phyloP scores from a whole-genome alignment of 2,888 invertebrate species.

The Ormyrus thymus region DNA sequence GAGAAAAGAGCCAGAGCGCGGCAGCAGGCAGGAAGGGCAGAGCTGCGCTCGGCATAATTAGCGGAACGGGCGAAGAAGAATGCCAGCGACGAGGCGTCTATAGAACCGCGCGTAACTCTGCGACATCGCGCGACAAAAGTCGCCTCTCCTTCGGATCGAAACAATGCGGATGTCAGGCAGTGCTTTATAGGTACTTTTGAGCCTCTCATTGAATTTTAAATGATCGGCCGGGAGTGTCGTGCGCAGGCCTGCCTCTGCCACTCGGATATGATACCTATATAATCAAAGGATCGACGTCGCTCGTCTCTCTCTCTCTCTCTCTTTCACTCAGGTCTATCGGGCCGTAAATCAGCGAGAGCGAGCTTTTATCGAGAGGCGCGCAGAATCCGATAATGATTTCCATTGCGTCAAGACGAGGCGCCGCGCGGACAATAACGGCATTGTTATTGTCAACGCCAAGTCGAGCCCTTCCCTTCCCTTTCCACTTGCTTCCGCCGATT shows the following conservation, averaged over 20 bases:
- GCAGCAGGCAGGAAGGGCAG: background rate
- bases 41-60: slow-evolving; percentile 29
- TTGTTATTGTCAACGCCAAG: slow-evolving; percentile 38
- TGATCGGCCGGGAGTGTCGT: slow-evolving; percentile 53
- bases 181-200: slow-evolving; percentile 55
- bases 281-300: slow-evolving; percentile 39
- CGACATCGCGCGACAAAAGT: slow-evolving; percentile 32
- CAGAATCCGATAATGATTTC: slow-evolving; percentile 55
- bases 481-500: too few relatives aligned
- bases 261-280: slow-evolving; percentile 48
- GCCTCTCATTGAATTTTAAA: slow-evolving; percentile 61
- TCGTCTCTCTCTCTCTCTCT: background rate
- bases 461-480: slow-evolving; percentile 8
- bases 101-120: background rate
- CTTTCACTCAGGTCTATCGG: slow-evolving; percentile 30
- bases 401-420: slow-evolving; percentile 53
- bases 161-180: slow-evolving; percentile 60
- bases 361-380: slow-evolving; percentile 37
- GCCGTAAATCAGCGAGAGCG: slow-evolving; percentile 52
- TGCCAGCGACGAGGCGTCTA: slow-evolving; percentile 28
- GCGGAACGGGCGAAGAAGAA: slow-evolving; percentile 34
- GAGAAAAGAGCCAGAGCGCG: background rate
- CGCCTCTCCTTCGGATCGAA: slow-evolving; percentile 36
- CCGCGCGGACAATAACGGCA: slow-evolving; percentile 52
- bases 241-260: slow-evolving; percentile 11